Base-by-base conservation (phyloP, 2,113 vertebrate species). In the Mesitornis unicolor region DNA sequence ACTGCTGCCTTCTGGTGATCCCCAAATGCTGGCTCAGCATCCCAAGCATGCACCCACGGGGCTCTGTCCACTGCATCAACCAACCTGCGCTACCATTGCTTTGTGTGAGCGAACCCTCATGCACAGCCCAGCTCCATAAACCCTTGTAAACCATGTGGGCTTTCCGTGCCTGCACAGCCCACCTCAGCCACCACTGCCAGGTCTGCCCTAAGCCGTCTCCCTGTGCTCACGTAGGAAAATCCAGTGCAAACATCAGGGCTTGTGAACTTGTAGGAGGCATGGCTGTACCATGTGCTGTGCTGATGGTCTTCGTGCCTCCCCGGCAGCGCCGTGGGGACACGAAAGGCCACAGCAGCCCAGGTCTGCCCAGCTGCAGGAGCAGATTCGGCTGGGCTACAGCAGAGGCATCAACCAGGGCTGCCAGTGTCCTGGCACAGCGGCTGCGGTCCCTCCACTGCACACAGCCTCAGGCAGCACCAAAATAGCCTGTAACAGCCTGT, bases 241-340 rank as follows among this genome's bases (percentile, higher is more conserved):
- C 29, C 65, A 48, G 35, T 3, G 14, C 57, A 47, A 75, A 16
- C 18, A 38, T 15, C 19, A 35, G 11, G 3, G 3, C 38, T 38
- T 8, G 0, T 1, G 11, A 11, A 16, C 31, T 45, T 16, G 40
- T 19, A 8, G 7, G 20, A 33, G 45, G 54, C 45, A 24, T 3
- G 25, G 60, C 75, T 25, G 35, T 25, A 13, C 35, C 33, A 10
- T 9, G 1, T 3, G 4, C 17, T 2, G 0, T 28, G 31, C 25
- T 2, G 2, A 4, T 11, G 19, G 43, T 18, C 35, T 11, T 35
- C 0, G 1, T 68, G 42, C 35, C 63, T 64, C 43, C 43, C 31
- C 1, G 1, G 33, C 1, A 5, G 42, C 87, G 16, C 69, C 2
- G 0, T 0, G 10, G 29, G 38, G 43, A 48, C 7, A 2, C 0